Percentiles rank a stretch among this genome's conserved stretches.
Conservation (phyloP, 2,797 vertebrate species). For the Luscinia megarhynchos region DNA sequence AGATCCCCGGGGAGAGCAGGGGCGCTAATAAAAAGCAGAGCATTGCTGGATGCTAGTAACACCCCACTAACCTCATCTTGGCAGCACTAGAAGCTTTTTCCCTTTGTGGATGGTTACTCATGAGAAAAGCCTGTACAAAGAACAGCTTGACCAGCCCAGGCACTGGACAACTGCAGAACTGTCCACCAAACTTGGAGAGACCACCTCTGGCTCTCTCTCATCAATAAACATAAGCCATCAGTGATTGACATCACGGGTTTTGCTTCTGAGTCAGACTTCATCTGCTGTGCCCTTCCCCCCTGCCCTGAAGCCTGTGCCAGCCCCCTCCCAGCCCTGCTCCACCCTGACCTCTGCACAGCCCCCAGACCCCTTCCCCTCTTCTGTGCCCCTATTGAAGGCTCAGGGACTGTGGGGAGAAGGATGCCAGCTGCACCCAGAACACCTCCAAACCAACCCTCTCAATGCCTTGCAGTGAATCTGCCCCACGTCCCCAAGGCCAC, state of each 20-base stretch:
- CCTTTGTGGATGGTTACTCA: neutral
- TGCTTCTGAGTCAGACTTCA: neutral
- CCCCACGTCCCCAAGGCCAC: neutral
- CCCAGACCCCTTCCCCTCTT: neutral
- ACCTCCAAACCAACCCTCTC: neutral
- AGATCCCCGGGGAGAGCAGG: neutral
- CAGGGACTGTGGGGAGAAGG: neutral
- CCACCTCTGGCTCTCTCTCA: neutral
- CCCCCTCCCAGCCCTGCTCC: neutral
- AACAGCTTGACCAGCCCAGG: neutral
- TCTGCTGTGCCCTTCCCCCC: neutral
- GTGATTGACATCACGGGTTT: fast-evolving
- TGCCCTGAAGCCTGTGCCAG: fast-evolving
- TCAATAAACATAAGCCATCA: neutral
- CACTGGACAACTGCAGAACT: neutral
- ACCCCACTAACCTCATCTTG: neutral
- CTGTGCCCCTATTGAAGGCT: neutral
- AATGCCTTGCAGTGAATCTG: neutral
- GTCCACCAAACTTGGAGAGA: neutral
- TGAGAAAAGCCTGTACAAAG: neutral
- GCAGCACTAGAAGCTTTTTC: neutral
- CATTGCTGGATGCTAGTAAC: neutral
- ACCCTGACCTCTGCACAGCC: no score
- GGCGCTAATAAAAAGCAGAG: neutral
- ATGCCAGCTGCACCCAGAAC: neutral